Evolutionary conservation across 2,113 vertebrate genomes (phyloP), one percentile per base, ranked within the genome.

Genomic region (Corynorhinus townsendii): DNA sequence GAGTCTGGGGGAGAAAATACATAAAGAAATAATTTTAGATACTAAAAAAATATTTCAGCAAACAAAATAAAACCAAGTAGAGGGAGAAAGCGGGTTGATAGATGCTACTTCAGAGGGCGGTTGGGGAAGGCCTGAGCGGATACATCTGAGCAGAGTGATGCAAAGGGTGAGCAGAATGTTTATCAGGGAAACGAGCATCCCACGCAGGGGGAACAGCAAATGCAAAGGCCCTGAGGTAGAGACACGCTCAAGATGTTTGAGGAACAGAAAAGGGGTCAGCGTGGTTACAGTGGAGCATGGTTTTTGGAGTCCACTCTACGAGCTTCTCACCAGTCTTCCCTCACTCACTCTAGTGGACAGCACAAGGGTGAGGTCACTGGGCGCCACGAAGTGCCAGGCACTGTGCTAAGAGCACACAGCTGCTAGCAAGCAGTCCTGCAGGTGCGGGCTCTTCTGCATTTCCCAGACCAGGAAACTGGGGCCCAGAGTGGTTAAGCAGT

Each of bases 171-270:
- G 22, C 62, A 4, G 28, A 62, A 22, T 11, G 14, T n/a, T 5
- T 7, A 20, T 22, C 43, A 22, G 20, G 17, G 9, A 40, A 24
- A 71, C 20, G n/a, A 54, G 33, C 14, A 56, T 24, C 33, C 80
- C 72, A 16, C 12, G 86, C n/a, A 19, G 3, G 3, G 14, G 10
- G 33, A 72, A 54, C 19, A 11, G 68, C 7, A 2, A 38, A 40
- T 19, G 69, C 89, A 43, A 88, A 75, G 84, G 84, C 56, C 47
- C 69, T 14, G 77, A 26, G 69, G 62, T 2, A 14, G 62, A 49
- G 7, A 38, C 5, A 8, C 4, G 1, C 35, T 4, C 4, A 3
- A 17, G 2, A 10, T 0, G 5, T 20, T 2, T 11, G 17, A 77
- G 22, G 38, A 35, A 28, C 28, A 43, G 85, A 26, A 76, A 45